phyloP scores from a whole-genome alignment of 1,140 invertebrate species.

The Eciton burchellii region DNA sequence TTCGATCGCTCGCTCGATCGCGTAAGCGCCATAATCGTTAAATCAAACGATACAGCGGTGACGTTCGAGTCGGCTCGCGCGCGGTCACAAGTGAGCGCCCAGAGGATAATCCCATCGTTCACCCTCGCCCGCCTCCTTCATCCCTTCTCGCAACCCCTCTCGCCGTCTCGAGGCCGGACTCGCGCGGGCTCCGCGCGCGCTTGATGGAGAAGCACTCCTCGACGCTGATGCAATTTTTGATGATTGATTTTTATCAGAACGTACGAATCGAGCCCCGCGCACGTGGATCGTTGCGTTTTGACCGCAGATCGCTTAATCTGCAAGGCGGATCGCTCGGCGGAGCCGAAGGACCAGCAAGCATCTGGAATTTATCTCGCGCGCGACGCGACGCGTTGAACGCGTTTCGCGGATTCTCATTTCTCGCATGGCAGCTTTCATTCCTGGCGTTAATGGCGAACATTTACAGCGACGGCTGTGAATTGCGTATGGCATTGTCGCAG shows the following conservation, averaged over 20 bases:
- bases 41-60: constrained; percentile 23
- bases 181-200: constrained; percentile 16
- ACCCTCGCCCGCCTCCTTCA: not conserved
- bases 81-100: not conserved
- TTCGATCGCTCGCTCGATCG: constrained; percentile 3
- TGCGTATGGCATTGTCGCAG: too few species aligned
- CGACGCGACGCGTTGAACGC: not conserved
- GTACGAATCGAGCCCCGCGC: constrained; percentile 9
- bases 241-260: constrained; percentile 57
- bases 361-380: constrained; percentile 37
- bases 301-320: constrained; percentile 36
- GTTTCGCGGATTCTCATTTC: constrained; percentile 7
- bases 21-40: constrained; percentile 36
- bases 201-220: constrained; percentile 51
- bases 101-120: constrained; percentile 26
- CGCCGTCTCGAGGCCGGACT: not conserved
- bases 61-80: not conserved
- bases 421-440: too few species aligned
- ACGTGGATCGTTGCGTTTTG: constrained; percentile 43
- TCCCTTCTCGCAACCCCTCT: not conserved
- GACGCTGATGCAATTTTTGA: constrained; percentile 43
- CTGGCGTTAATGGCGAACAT: too few species aligned
- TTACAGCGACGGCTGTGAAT: too few species aligned
- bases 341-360: constrained; percentile 40
- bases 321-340: constrained; percentile 22